These are phyloP conservation scores for Labeo calbasu DNA, from an alignment of 2,797 vertebrate species.

Conservation along the genomic window DNA sequence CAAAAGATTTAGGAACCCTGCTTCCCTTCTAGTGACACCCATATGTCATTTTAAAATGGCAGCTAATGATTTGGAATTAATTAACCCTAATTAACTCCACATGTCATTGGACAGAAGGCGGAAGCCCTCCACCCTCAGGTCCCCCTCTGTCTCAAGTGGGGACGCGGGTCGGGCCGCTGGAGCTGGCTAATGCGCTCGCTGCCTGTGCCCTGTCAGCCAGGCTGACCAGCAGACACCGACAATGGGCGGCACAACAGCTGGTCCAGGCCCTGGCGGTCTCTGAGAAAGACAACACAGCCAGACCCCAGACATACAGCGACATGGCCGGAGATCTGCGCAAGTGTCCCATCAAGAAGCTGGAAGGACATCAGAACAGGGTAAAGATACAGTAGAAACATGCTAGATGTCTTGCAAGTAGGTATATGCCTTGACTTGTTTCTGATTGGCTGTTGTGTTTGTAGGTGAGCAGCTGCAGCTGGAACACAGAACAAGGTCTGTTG, in stretches of 20 bases:
- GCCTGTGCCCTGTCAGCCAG: conserved; percentile 81
- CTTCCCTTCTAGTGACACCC: background rate
- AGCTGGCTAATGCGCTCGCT: conserved; percentile 81
- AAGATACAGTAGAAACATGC: background rate
- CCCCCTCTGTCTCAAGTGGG: conserved; percentile 69
- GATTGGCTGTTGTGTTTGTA: conserved; percentile 54
- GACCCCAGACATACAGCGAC: conserved; percentile 82
- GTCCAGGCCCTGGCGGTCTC: conserved; percentile 77
- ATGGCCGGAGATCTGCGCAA: conserved; percentile 80
- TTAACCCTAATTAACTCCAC: background rate
- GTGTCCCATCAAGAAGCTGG: conserved; percentile 80
- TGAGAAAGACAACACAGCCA: conserved; percentile 71
- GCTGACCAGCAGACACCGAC: conserved; percentile 77
- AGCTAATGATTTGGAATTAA: background rate
- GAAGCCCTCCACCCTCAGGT: conserved; percentile 55
- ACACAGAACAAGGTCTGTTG: conserved; percentile 75
- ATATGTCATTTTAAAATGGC: background rate
- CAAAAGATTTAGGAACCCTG: background rate
- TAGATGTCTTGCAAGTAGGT: background rate
- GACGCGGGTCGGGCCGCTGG: conserved; percentile 77
- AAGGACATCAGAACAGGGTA: conserved; percentile 83
- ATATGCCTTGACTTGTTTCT: background rate
- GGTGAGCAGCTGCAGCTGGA: conserved; percentile 82
- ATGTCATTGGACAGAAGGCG: conserved; percentile 56
- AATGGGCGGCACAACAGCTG: conserved; percentile 84